Evolutionary conservation across 2,888 invertebrate species (phyloP).

Genomic region (Drosophila algonquin): DNA sequence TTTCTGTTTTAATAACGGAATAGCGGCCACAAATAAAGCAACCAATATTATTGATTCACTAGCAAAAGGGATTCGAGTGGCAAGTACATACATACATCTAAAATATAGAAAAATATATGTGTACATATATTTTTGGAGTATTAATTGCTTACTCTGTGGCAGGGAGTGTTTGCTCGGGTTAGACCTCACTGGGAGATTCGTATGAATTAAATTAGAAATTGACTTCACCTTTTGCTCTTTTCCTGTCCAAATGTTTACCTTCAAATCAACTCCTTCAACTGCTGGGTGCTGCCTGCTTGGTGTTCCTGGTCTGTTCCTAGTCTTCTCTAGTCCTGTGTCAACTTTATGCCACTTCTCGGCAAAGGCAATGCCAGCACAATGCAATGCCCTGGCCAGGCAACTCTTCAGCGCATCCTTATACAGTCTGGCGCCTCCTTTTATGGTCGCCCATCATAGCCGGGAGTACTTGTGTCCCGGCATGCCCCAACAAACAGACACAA

Average conservation of each 20-base stretch:
- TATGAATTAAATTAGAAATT: constrained; percentile 38
- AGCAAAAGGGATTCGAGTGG: not conserved
- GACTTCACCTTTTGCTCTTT: constrained; percentile 58
- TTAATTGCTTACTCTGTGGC: not conserved
- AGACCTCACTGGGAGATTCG: constrained; percentile 15
- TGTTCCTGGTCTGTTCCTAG: not conserved
- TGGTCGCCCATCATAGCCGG: constrained; percentile 59
- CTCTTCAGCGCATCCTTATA: constrained; percentile 63
- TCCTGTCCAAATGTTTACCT: constrained; percentile 68
- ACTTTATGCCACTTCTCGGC: constrained; percentile 69
- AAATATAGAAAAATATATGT: not conserved
- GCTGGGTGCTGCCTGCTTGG: constrained; percentile 7
- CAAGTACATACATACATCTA: not conserved
- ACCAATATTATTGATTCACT: not conserved
- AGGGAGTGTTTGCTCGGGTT: not conserved
- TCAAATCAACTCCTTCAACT: constrained; percentile 67
- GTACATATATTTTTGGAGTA: not conserved
- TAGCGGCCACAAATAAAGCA: not conserved
- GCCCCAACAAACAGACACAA: constrained; percentile 69
- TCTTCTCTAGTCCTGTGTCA: constrained; percentile 61
- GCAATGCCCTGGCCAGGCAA: constrained; percentile 26
- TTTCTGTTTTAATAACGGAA: not conserved
- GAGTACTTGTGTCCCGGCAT: constrained; percentile 53
- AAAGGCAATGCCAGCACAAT: constrained; percentile 59
- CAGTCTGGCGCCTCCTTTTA: constrained; percentile 76